Base-by-base conservation (phyloP, 2,888 invertebrate species). In the Catocala nupta region DNA sequence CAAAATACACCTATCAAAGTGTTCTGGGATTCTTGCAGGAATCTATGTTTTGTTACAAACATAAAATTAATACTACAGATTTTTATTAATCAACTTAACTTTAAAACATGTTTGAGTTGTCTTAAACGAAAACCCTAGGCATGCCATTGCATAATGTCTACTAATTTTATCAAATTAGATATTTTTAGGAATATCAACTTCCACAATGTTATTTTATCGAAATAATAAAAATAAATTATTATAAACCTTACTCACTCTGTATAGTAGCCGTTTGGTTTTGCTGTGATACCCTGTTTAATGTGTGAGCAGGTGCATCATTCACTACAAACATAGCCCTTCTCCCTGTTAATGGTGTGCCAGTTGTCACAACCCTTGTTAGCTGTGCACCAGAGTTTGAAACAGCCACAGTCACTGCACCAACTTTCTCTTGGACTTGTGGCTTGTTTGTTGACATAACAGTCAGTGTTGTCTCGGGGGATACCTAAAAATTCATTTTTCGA, bases 361-460 rank as follows among this genome's bases (percentile, higher is more conserved):
- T 82, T 0, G 93, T 89, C 8, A 94, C 91, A 0, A 94, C 93
- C 59, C 93, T 87, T 0, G 93, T 93, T 0, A 93, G 86, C 70
- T 93, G 93, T 1, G 93, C 91, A 10, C 90, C 91, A 0, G 92
- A 83, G 59, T 93, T 93, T 1, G 92, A 89, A 1, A 92, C 92
- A 0, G 92, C 92, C 5, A 93, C 93, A 0, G 89, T 85, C 0
- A 93, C 90, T 33, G 92, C 88, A 39, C 93, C 92, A 13, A 90
- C 90, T 83, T 94, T 94, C 63, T 94, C 94, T 79, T 94, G 94
- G 1, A 93, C 91, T 77, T 93, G 94, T 0, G 94, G 94, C 45
- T 93, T 87, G 79, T 94, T 94, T 66, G 94, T 93, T 45, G 94
- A 91, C 92, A 94, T 94, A 47, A 94, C 94, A 55, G 94, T 94